These are phyloP conservation scores for Oxygymnocypris stewartii DNA, from an alignment of 2,113 vertebrate species.

Conservation along the genomic window DNA sequence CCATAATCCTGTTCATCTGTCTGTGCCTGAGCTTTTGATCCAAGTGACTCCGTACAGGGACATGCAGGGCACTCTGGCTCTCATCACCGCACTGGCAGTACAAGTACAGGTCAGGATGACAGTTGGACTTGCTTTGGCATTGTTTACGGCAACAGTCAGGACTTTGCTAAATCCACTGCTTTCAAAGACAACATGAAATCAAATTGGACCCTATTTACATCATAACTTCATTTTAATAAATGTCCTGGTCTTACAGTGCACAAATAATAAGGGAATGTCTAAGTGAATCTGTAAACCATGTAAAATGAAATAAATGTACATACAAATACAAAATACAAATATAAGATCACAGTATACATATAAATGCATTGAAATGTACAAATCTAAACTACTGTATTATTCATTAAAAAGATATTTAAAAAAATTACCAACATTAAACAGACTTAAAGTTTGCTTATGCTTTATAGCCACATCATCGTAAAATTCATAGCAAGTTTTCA, in stretches of 20 bases:
- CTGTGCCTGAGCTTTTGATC: conserved; percentile 39
- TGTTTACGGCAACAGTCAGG: background rate
- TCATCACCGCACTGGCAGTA: conserved; percentile 15
- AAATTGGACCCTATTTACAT: background rate
- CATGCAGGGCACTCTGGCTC: conserved; percentile 26
- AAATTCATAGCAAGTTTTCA: background rate
- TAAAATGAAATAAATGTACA: background rate
- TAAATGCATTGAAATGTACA: background rate
- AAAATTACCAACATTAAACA: background rate
- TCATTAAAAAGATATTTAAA: no score
- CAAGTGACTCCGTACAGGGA: conserved; percentile 27
- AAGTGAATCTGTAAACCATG: background rate
- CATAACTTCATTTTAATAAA: background rate
- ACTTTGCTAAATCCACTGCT: background rate
- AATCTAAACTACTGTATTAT: background rate
- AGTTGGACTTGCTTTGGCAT: conserved; percentile 31
- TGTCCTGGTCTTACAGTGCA: background rate
- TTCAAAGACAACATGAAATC: background rate
- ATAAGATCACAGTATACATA: no score
- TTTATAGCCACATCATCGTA: background rate
- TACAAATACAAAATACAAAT: background rate
- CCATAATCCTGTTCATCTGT: conserved; percentile 37
- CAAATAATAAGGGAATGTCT: background rate
- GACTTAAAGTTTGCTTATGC: background rate
- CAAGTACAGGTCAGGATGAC: conserved; percentile 41